Base-by-base conservation (phyloP, 2,888 invertebrate species). In the Alloscopus bannaensis region DNA sequence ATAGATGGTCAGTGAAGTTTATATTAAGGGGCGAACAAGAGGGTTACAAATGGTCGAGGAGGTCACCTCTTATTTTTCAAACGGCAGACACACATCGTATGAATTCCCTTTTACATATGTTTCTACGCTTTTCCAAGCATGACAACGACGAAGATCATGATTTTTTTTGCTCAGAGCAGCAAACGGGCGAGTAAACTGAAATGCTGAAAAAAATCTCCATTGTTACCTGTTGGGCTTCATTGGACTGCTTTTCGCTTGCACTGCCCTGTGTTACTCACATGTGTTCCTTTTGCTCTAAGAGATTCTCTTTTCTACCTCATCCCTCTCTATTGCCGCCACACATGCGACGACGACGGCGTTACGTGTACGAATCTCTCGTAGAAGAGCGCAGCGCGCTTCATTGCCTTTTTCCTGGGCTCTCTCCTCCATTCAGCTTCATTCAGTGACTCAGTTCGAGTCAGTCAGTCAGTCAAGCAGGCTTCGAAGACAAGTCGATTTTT, bases 391-490 rank as follows among this genome's bases (percentile, higher is more conserved):
- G n/a, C 42, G 18, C 18, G 42, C 42, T 42, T 42, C 8, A 16
- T 18, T 42, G 18, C 22, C 20, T 22, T 50, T 22, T 50, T 50
- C 50, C 22, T 22, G n/a, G 20, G 18, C 50, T 18, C 6, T 50
- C 6, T n/a, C 50, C 18, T 16, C 3, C 45, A n/a, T 36, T 36
- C 45, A 4, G 50, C 26, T 59, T 69, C 69, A 55, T 57, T 69
- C 69, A 55, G 69, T 69, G 40, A 69, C 69, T 69, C 57, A 52
- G 55, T 59, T 57, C 55, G 69, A 57, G 52, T 68, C 68, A 55
- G 69, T 69, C 57, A 69, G 57, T 55, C 68, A 68, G 68, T 60
- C 40, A 60, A 40, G 60, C 60, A 60, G 60, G 60, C 60, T 60
- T n/a, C n/a, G n/a, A 42, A 60, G 60, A 60, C 40, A 60, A 60